phyloP scores from a whole-genome alignment of 2,113 vertebrate species.

The Larimichthys polyactis region DNA sequence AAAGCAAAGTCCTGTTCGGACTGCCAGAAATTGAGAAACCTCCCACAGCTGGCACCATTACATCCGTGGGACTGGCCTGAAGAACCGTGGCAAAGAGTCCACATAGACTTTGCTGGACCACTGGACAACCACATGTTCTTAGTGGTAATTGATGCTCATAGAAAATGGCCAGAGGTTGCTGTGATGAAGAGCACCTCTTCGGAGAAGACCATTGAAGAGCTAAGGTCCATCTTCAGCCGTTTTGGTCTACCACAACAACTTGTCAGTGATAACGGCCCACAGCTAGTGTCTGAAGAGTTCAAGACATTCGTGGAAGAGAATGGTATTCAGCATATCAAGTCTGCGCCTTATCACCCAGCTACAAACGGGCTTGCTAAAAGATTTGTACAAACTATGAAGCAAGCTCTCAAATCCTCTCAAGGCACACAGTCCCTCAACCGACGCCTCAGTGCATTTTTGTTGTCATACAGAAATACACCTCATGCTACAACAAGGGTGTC shows the following conservation, averaged over 20 bases:
- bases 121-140: slow-evolving; percentile 6
- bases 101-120: slow-evolving; percentile 24
- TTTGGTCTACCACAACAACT: slow-evolving; percentile 6
- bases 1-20: slow-evolving; percentile 12
- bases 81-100: slow-evolving; percentile 28
- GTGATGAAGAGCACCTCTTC: not conserved
- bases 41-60: slow-evolving; percentile 26
- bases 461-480: not conserved
- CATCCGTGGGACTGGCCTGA: slow-evolving; percentile 20
- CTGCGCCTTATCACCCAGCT: not conserved
- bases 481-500: not conserved
- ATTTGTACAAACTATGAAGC: slow-evolving; percentile 16
- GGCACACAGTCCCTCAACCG: not conserved
- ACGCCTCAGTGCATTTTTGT: not conserved
- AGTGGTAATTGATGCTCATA: not conserved
- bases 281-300: slow-evolving; percentile 5
- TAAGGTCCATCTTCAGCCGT: slow-evolving; percentile 6
- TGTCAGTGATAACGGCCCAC: slow-evolving; percentile 20
- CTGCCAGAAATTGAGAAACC: slow-evolving; percentile 30
- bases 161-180: slow-evolving; percentile 16
- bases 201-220: slow-evolving; percentile 9
- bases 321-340: not conserved
- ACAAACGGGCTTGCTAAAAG: slow-evolving; percentile 5
- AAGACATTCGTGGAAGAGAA: not conserved
- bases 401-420: not conserved